Percentiles rank a stretch among this genome's conserved stretches.
Conservation (phyloP, 2,888 invertebrate species). For the Litoditis marina region DNA sequence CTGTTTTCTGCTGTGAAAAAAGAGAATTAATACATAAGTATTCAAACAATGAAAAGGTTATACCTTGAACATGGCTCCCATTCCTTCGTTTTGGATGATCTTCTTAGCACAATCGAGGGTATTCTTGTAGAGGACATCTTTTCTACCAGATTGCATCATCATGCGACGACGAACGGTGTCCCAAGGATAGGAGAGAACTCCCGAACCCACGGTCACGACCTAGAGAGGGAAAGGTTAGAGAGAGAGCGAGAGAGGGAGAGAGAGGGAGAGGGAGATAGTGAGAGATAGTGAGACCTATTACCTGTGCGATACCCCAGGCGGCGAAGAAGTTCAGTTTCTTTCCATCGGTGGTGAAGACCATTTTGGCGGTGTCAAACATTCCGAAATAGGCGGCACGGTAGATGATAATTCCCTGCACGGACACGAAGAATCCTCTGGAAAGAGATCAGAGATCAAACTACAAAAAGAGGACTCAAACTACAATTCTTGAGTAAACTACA, state of each 20-base stretch:
- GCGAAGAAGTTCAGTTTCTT: conserved; percentile 83
- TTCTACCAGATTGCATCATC: conserved; percentile 97
- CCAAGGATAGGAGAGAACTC: conserved; percentile 92
- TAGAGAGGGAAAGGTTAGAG: conserved; percentile 63
- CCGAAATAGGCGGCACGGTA: conserved; percentile 93
- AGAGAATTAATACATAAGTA: no score
- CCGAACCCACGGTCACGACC: conserved; percentile 81
- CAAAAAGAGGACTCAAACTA: no score
- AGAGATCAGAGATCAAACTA: no score
- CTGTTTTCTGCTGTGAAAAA: no score
- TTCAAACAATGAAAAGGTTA: no score
- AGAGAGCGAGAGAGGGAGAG: no score
- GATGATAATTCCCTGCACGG: conserved; percentile 83
- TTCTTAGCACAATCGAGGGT: conserved; percentile 87
- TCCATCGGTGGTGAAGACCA: conserved; percentile 76
- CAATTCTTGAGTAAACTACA: no score
- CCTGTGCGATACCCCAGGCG: conserved; percentile 76
- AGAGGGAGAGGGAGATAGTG: no score
- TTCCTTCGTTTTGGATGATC: conserved; percentile 80
- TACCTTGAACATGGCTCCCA: conserved; percentile 81
- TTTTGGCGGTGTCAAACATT: conserved; percentile 89
- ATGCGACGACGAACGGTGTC: conserved; percentile 91
- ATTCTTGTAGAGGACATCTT: conserved; percentile 83
- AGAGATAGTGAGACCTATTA: conserved; percentile 62
- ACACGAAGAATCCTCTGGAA: conserved; percentile 84